A percentile compares a stretch with the other conserved stretches of the same genome.
Evolutionary conservation across 2,113 vertebrate species (phyloP).

Genomic region (Leuciscus idus): DNA sequence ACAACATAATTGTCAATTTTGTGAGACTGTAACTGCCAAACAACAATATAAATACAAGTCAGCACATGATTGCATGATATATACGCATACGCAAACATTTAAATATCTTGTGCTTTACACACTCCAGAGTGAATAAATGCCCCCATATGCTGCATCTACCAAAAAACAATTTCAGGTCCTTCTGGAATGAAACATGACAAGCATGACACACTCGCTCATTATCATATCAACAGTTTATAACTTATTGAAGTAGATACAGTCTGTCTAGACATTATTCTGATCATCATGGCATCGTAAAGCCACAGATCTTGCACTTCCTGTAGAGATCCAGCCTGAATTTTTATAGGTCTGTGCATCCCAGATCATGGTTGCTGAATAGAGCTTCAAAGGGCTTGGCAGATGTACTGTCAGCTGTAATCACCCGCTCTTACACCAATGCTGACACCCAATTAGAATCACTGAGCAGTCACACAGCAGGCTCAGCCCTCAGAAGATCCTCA

Average conservation of each 20-base stretch:
- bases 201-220: background rate
- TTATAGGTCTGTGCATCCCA: background rate
- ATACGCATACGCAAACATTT: too few species aligned
- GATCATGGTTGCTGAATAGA: background rate
- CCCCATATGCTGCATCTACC: background rate
- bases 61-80: too few species aligned
- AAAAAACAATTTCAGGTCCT: background rate
- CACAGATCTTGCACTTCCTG: background rate
- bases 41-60: too few species aligned
- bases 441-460: constrained; percentile 44
- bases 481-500: background rate
- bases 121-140: background rate
- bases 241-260: background rate
- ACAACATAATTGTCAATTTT: background rate
- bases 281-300: background rate
- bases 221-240: background rate
- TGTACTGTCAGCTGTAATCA: constrained; percentile 48
- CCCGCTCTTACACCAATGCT: constrained; percentile 37
- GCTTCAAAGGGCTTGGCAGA: constrained; percentile 31
- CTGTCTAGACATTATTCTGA: constrained; percentile 33
- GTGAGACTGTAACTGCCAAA: background rate
- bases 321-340: constrained; percentile 14
- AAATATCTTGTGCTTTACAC: background rate
- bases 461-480: constrained; percentile 1
- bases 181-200: background rate